Base-by-base conservation (phyloP, 2,113 vertebrate genomes). In the Trichomycterus rosablanca region DNA sequence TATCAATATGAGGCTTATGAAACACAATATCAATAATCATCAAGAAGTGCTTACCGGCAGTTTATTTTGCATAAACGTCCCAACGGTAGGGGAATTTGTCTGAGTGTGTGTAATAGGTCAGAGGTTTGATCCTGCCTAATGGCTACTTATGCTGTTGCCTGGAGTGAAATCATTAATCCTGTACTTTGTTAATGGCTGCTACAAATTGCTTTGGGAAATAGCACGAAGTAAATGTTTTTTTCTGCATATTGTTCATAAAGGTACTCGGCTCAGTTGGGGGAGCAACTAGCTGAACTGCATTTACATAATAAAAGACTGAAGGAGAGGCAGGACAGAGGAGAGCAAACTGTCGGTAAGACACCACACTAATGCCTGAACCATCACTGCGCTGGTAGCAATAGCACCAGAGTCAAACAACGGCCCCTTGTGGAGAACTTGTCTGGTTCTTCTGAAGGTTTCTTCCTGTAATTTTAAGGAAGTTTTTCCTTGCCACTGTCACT, bases 271-370 rank as follows among this genome's bases (percentile, higher is more conserved):
- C 82, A 80, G 28, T 83, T 99, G 12, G 95, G 94, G 61, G 77
- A 87, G 43, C 88, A 91, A 34, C 76, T 99, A 34, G 94, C 93
- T 26, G 89, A 93, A 60, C 79, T 98, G 9, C 96, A 99, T 68
- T 83, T 95, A 39, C 80, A 94, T 60, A 99, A 98, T 79, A 83
- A 86, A 75, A 84, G 70, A 66, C 83, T 82, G 34, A 65, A 89
- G 53, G 88, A 94, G 45, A 84, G 69, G 59, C 42, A 84, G 20
- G 81, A 70, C 53, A 88, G 88, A 74, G 87, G 87, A 30, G 84
- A 81, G 26, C 82, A 84, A 71, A 92, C 83, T 40, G 72, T 96
- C 28, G 96, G 96, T 97, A 93, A 66, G 46, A 56, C 1, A 48
- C 18, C 7, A 9, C 18, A 5, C n/a, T 15, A 18, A 7, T 28